These are phyloP conservation scores for Hyalella azteca DNA, from an alignment of 2,888 invertebrate species.

Conservation along the genomic window DNA sequence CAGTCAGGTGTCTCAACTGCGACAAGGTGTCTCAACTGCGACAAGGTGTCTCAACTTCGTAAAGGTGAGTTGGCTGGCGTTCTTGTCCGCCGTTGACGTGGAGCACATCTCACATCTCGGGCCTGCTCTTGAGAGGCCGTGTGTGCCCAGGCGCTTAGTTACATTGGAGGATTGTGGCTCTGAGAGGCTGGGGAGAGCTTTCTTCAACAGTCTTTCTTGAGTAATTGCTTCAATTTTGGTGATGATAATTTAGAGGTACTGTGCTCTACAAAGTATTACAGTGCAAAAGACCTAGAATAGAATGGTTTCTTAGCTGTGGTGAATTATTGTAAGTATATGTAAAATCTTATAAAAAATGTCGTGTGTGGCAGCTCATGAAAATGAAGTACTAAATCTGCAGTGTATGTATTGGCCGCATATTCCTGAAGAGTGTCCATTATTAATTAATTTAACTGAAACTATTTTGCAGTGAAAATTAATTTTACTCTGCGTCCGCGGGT, in stretches of 20 bases:
- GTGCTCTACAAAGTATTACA: background rate
- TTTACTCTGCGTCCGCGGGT: too few species aligned
- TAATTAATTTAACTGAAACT: too few species aligned
- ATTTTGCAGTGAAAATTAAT: too few species aligned
- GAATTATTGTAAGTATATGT: background rate
- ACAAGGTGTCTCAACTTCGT: constrained; percentile 94
- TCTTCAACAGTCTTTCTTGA: background rate
- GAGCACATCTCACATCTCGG: background rate
- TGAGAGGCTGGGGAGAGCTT: too few species aligned
- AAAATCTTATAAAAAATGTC: background rate
- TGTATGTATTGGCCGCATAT: background rate
- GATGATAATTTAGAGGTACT: background rate
- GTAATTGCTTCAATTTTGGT: background rate
- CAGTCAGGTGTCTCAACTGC: constrained; percentile 91
- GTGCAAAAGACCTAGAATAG: background rate
- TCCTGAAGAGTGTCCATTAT: too few species aligned
- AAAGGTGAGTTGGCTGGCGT: constrained; percentile 63
- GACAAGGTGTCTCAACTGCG: constrained; percentile 76
- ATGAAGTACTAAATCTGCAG: too few species aligned
- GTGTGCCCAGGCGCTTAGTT: constrained; percentile 17
- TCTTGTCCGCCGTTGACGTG: background rate
- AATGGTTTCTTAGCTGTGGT: background rate
- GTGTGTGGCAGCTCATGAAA: too few species aligned
- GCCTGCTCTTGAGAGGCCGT: background rate
- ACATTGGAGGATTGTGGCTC: background rate